Conservation (phyloP, 2,888 invertebrate genomes). For the Mystacides longicornis region DNA sequence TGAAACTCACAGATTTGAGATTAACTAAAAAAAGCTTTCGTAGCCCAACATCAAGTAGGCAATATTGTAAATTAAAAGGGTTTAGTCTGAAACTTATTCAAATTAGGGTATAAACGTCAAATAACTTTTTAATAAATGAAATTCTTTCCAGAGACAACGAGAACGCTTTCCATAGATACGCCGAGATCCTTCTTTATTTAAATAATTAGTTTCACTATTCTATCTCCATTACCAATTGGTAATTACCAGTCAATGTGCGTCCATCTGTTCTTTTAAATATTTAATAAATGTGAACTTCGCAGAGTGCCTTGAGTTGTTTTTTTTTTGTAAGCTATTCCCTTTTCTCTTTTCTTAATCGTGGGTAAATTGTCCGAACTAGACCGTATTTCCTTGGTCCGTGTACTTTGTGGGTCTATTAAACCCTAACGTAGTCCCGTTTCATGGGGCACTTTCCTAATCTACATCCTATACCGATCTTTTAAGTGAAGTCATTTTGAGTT, state of each 20-base stretch:
- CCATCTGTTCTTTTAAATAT: background rate
- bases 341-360: no score
- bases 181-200: background rate
- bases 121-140: no score
- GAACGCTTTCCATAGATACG: no score
- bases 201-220: background rate
- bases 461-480: background rate
- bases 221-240: background rate
- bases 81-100: no score
- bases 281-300: background rate
- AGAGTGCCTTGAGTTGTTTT: background rate
- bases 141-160: no score
- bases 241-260: background rate
- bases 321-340: no score
- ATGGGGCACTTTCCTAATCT: background rate
- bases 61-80: no score
- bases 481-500: background rate
- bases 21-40: no score
- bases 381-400: background rate
- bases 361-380: background rate
- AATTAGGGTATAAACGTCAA: no score
- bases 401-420: conserved; percentile 2
- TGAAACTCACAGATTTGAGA: no score
- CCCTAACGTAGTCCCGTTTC: background rate
- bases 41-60: no score